A percentile compares a stretch with the other conserved stretches of the same genome.
Conservation (phyloP, 2,888 invertebrate species). For the Ornithoptera alexandrae region DNA sequence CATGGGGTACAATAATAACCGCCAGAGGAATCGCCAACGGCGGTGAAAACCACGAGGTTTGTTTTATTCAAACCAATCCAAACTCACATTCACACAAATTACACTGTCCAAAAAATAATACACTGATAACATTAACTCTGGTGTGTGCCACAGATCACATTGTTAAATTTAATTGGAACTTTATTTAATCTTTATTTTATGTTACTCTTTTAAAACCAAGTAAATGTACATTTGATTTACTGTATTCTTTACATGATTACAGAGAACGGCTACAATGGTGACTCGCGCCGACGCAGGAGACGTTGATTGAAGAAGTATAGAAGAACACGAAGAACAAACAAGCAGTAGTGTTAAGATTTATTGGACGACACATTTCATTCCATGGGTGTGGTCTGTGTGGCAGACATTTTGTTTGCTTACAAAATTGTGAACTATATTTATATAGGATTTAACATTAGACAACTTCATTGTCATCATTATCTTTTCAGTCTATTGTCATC, state of each 20-base stretch:
- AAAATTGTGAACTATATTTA: constrained; percentile 14
- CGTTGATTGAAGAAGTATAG: constrained; percentile 49
- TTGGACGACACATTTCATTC: constrained; percentile 51
- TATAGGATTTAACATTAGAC: neutral
- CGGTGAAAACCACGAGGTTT: constrained; percentile 76
- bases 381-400: constrained; percentile 40
- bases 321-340: constrained; percentile 32
- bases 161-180: constrained; percentile 30
- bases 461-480: neutral
- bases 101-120: constrained; percentile 24
- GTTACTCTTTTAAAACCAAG: constrained; percentile 8
- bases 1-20: constrained; percentile 75
- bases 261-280: constrained; percentile 75
- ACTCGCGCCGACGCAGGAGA: constrained; percentile 73
- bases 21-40: constrained; percentile 75
- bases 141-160: constrained; percentile 25
- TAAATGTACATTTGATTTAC: constrained; percentile 8
- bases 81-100: constrained; percentile 60
- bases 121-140: constrained; percentile 28
- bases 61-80: constrained; percentile 75
- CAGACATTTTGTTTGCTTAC: constrained; percentile 15
- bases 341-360: constrained; percentile 31
- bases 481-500: no score
- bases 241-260: constrained; percentile 50
- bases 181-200: constrained; percentile 13